A percentile compares a stretch with the other conserved stretches of the same genome.
These are phyloP conservation scores for Dicyrtomina minuta DNA, from an alignment of 2,888 invertebrate genomes.

Conservation along the genomic window DNA sequence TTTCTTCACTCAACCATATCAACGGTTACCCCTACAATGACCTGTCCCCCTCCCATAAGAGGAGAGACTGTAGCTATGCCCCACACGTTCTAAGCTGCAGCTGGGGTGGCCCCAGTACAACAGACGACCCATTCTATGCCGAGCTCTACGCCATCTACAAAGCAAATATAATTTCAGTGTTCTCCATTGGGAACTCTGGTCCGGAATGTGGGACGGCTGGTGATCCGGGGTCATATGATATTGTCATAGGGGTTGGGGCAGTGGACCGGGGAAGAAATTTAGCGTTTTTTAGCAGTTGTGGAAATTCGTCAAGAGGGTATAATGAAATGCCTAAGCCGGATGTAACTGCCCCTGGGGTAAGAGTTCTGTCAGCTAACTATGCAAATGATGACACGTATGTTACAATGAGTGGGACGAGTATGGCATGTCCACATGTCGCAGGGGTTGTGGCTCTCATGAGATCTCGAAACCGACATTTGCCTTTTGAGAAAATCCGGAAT, in stretches of 20 bases:
- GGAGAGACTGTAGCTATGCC: slow-evolving; percentile 38
- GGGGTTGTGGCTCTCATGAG: not conserved
- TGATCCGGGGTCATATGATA: no score
- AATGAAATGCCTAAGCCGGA: slow-evolving; percentile 32
- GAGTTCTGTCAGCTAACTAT: slow-evolving; percentile 25
- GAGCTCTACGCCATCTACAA: not conserved
- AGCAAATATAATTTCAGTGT: slow-evolving; percentile 4
- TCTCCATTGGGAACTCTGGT: slow-evolving; percentile 13
- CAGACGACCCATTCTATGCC: not conserved
- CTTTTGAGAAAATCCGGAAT: not conserved
- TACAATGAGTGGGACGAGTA: not conserved
- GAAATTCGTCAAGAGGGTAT: slow-evolving; percentile 9
- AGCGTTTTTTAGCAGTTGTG: not conserved
- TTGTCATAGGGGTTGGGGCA: no score
- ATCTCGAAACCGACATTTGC: not conserved
- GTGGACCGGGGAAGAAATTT: not conserved
- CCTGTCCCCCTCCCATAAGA: slow-evolving; percentile 33
- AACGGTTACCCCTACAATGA: no score
- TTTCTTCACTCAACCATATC: no score
- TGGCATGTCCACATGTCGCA: not conserved
- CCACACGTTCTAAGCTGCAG: slow-evolving; percentile 35
- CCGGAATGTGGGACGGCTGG: no score
- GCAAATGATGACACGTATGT: slow-evolving; percentile 5
- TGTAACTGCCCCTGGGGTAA: slow-evolving; percentile 34
- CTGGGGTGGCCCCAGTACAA: slow-evolving; percentile 9